Conservation (phyloP, 2,888 invertebrate genomes). For the Eremobia ochroleuca region DNA sequence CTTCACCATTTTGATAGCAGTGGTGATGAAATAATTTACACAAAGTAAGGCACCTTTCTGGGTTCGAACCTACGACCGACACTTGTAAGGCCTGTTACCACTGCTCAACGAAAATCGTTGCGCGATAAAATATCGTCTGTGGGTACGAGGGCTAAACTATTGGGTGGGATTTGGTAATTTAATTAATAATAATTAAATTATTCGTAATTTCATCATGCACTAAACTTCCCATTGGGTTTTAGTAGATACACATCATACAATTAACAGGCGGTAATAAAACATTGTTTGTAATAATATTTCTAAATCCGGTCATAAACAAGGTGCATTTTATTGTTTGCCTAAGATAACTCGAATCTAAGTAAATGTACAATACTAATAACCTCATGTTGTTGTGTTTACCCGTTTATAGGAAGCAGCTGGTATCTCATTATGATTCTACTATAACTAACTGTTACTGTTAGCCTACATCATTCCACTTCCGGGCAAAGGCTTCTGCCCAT, state of each 20-base stretch:
- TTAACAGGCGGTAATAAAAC: conserved; percentile 7
- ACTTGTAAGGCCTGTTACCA: no score
- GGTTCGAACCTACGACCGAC: no score
- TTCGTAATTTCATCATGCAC: no score
- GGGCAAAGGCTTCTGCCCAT: not conserved
- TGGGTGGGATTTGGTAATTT: no score
- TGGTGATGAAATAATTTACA: no score
- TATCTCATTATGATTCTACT: not conserved
- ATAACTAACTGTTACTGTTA: not conserved
- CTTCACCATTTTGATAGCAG: no score
- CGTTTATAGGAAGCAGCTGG: conserved; percentile 5
- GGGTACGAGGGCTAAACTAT: not conserved
- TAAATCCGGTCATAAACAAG: not conserved
- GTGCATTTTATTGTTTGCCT: conserved; percentile 8
- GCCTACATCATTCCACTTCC: not conserved
- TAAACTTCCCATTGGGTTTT: not conserved
- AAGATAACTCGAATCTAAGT: conserved; percentile 29
- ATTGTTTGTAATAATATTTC: not conserved
- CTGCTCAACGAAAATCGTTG: no score
- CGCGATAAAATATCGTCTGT: no score
- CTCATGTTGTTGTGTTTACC: conserved; percentile 13
- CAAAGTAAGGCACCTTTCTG: no score
- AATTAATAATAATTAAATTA: no score
- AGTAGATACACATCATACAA: not conserved
- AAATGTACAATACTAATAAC: not conserved